phyloP scores from a whole-genome alignment of 2,113 vertebrate species.

The Engraulis encrasicolus region DNA sequence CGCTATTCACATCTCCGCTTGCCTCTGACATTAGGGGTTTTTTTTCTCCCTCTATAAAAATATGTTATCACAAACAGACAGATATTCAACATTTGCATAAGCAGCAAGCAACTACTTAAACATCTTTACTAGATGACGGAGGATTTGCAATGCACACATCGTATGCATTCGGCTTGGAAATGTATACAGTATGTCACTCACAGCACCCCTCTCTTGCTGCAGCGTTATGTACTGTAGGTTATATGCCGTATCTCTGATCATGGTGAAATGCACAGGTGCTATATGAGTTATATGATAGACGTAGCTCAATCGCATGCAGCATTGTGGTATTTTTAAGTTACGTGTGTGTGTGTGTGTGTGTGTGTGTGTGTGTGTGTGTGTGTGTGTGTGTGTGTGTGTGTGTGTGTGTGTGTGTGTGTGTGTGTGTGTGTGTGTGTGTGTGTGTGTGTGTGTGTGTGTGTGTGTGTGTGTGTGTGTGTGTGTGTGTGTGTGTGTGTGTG shows the following conservation, averaged over 20 bases:
- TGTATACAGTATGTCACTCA: not conserved
- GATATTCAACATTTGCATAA: conserved; percentile 64
- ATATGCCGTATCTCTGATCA: not conserved
- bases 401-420: not conserved
- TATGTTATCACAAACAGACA: conserved; percentile 60
- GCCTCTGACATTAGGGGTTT: conserved; percentile 60
- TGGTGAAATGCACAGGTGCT: not conserved
- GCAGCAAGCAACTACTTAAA: conserved; percentile 58
- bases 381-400: conserved; percentile 25
- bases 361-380: conserved; percentile 5
- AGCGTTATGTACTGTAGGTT: no score
- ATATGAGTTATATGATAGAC: no score
- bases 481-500: conserved; percentile 14
- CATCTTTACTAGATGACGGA: conserved; percentile 1
- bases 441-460: no score
- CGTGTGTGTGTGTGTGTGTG: not conserved
- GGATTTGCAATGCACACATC: conserved; percentile 18
- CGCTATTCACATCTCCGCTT: conserved; percentile 58
- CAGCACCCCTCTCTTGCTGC: not conserved
- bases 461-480: not conserved
- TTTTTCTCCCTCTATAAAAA: conserved; percentile 66
- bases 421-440: no score
- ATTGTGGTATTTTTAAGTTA: not conserved
- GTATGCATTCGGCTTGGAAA: not conserved
- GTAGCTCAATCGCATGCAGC: no score